phyloP scores from a whole-genome alignment of 30 jellyfish, hydroid and myxozoan species.

The Aurelia sp. region DNA sequence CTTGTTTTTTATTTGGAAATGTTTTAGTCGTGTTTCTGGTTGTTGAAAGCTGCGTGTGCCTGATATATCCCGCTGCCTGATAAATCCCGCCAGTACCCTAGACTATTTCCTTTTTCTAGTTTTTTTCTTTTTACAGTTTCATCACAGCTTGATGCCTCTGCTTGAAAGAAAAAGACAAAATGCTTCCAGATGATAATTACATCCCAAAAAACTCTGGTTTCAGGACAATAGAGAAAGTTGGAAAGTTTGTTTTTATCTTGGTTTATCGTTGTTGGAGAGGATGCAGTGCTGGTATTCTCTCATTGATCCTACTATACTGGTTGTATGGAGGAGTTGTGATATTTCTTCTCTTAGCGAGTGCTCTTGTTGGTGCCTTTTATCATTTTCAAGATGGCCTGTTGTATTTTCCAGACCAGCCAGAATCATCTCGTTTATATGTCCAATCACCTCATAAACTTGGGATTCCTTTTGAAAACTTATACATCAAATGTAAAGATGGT shows the following conservation, averaged over 20 bases:
- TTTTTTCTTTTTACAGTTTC: too few relatives aligned
- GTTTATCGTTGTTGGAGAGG: slow-evolving; percentile 91
- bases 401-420: slow-evolving; percentile 98
- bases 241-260: slow-evolving; percentile 73
- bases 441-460: slow-evolving; percentile 92
- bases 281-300: slow-evolving; percentile 86
- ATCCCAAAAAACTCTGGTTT: slow-evolving; percentile 84
- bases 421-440: slow-evolving; percentile 85
- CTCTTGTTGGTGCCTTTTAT: slow-evolving; percentile 91
- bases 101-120: too few relatives aligned
- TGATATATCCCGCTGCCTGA: too few relatives aligned
- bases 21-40: too few relatives aligned
- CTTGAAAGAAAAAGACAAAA: background rate
- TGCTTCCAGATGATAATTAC: slow-evolving; percentile 65
- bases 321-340: slow-evolving; percentile 90
- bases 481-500: slow-evolving; percentile 86
- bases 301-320: slow-evolving; percentile 84
- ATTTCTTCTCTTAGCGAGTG: slow-evolving; percentile 72
- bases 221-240: slow-evolving; percentile 82
- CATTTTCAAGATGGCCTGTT: slow-evolving; percentile 94
- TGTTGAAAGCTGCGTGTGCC: too few relatives aligned
- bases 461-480: slow-evolving; percentile 84
- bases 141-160: too few relatives aligned
- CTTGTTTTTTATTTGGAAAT: too few relatives aligned
- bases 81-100: too few relatives aligned